Evolutionary conservation across 2,888 invertebrate species (phyloP), one percentile per base, ranked within the genome.

Genomic region (Coecobrya sp.): DNA sequence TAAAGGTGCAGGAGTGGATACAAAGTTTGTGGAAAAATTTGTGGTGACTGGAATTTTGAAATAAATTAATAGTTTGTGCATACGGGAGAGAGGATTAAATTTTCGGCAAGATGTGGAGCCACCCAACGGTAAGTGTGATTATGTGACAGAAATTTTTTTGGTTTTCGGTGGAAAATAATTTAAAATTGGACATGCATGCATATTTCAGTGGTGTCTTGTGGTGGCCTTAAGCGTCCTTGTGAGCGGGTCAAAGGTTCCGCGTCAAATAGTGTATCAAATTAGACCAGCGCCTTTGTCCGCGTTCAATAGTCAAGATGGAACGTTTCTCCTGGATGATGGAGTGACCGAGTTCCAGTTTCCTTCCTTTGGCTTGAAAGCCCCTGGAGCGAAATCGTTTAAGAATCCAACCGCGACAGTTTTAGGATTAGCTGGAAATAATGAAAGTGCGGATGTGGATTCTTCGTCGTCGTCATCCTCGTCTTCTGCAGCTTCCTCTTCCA

Each of bases 131-230:
- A 86, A 91, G 85, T 86, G 36, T 5, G 42, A 8, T 70, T 45
- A n/a, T 19, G 59, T 62, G 7, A 3, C 1, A 16, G 59, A 19
- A 2, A 65, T 27, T 25, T 65, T 25, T 65, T 65, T 19, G 1
- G 59, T 59, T 27, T 79, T 30, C 70, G 36, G 70, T 25, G 27
- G 25, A 79, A 52, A 27, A 49, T 65, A 19, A 52, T 49, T 19
- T 19, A 36, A 36, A 36, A 36, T 36, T 36, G 36, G 36, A n/a
- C n/a, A n/a, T n/a, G n/a, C n/a, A n/a, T n/a, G n/a, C n/a, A n/a
- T n/a, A n/a, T 81, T 91, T 81, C 25, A 91, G 91, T 91, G 91
- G 91, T 91, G 86, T 52, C 91, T 91, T 73, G 65, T 91, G 84
- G 85, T 76, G 81, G 81, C 91, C 68, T 91, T 91, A 79, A 91